Evolutionary conservation across 2,113 vertebrate species (phyloP).

Genomic region (Leptobrachium ailaonicum): DNA sequence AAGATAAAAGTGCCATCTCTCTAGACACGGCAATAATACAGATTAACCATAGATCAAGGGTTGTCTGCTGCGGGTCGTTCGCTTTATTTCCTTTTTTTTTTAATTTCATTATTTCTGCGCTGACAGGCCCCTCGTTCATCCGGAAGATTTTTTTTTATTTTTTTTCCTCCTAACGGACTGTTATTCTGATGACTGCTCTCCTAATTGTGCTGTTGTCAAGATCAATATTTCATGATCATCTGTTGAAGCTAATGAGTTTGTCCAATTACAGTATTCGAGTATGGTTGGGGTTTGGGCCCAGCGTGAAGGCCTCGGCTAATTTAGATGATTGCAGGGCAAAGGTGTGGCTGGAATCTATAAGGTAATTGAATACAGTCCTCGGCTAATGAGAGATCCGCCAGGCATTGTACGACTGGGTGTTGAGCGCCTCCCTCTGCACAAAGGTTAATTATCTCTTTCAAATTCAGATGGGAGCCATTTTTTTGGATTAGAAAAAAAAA

Average conservation of each 20-base stretch:
- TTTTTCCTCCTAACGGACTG: conserved; percentile 28
- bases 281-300: conserved; percentile 4
- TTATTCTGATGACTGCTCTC: conserved; percentile 46
- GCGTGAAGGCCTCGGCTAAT: conserved; percentile 42
- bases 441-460: conserved; percentile 25
- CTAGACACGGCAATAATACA: conserved; percentile 48
- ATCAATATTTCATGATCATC: conserved; percentile 50
- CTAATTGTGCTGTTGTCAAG: conserved; percentile 50
- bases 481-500: neutral
- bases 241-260: conserved; percentile 49
- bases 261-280: conserved; percentile 47
- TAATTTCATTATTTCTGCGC: conserved; percentile 45
- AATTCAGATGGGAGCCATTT: conserved; percentile 16
- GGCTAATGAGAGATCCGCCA: conserved; percentile 32
- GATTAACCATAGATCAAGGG: conserved; percentile 49
- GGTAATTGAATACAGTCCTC: conserved; percentile 46
- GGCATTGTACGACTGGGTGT: neutral
- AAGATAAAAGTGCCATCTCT: conserved; percentile 44
- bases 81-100: conserved; percentile 36
- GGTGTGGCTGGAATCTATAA: conserved; percentile 49
- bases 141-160: conserved; percentile 25
- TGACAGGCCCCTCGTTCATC: conserved; percentile 43
- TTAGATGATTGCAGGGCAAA: conserved; percentile 50
- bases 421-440: conserved; percentile 18
- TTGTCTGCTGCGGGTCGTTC: conserved; percentile 32